phyloP scores from a whole-genome alignment of 2,797 vertebrate genomes.

The Lepidocolaptes lacrymiger region DNA sequence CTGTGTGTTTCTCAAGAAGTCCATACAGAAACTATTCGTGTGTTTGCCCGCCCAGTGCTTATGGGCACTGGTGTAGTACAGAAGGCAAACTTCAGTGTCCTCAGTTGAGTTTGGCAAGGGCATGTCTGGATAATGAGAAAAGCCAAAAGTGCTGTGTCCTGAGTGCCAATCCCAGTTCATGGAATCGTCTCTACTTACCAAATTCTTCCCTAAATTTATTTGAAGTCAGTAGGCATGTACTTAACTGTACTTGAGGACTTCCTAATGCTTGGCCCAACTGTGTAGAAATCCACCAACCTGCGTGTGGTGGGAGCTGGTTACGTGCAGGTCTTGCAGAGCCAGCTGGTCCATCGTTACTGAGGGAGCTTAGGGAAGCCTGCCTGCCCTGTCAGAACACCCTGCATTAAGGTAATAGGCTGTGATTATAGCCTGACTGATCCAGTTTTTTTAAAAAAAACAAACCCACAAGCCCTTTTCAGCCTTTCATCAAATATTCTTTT shows the following conservation, averaged over 20 bases:
- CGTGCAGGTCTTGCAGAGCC: fast-evolving
- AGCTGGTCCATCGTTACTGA: neutral
- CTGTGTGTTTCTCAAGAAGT: neutral
- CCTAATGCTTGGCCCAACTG: neutral
- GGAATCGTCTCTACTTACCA: neutral
- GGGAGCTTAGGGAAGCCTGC: neutral
- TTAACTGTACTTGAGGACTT: neutral
- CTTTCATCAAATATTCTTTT: neutral
- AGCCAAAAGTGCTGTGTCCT: neutral
- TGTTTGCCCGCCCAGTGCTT: neutral
- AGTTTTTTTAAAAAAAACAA: neutral
- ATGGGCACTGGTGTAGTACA: neutral
- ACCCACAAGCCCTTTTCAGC: neutral
- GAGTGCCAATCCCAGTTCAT: neutral
- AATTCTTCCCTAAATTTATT: neutral
- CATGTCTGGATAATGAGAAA: neutral
- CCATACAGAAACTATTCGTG: neutral
- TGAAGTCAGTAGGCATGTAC: neutral
- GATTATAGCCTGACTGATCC: neutral
- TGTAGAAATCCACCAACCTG: neutral
- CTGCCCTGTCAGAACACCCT: neutral
- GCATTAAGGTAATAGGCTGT: neutral
- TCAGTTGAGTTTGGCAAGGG: neutral
- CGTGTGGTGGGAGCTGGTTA: neutral
- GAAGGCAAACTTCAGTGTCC: neutral